These are phyloP conservation scores for Volucella inanis DNA, from an alignment of 2,888 invertebrate species.

Conservation along the genomic window DNA sequence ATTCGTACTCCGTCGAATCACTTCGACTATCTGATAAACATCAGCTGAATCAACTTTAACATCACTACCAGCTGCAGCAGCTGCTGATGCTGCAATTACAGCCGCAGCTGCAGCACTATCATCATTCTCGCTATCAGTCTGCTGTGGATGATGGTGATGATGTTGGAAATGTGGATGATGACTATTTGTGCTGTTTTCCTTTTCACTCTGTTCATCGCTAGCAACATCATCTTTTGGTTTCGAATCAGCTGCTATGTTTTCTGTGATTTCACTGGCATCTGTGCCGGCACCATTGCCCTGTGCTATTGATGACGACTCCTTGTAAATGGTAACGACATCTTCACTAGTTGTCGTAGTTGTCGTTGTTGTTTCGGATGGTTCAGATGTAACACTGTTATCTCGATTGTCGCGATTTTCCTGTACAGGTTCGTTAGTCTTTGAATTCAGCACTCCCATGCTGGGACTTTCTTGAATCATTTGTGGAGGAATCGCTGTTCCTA, in stretches of 20 bases:
- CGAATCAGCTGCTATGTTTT: constrained; percentile 48
- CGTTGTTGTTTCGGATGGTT: constrained; percentile 82
- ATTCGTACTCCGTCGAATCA: constrained; percentile 92
- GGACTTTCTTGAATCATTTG: constrained; percentile 81
- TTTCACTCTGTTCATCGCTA: constrained; percentile 78
- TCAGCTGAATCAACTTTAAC: constrained; percentile 82
- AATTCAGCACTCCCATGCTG: constrained; percentile 79
- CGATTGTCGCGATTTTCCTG: constrained; percentile 77
- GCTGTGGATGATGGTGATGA: constrained; percentile 81
- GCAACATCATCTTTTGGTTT: constrained; percentile 78
- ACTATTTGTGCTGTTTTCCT: constrained; percentile 78
- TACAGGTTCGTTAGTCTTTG: constrained; percentile 79
- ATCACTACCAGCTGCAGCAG: constrained; percentile 76
- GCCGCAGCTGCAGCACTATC: constrained; percentile 78
- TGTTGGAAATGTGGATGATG: constrained; percentile 81
- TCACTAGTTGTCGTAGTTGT: constrained; percentile 83
- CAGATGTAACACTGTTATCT: constrained; percentile 82
- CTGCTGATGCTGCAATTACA: constrained; percentile 70
- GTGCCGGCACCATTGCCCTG: constrained; percentile 76
- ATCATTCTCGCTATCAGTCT: constrained; percentile 77
- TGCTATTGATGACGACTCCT: constrained; percentile 79
- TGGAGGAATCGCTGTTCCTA: constrained; percentile 78
- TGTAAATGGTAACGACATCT: constrained; percentile 82
- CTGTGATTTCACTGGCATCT: constrained; percentile 72
- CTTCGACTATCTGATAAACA: constrained; percentile 91